Conservation (phyloP, 2,888 invertebrate genomes). For the Drosophila kambysellisi region DNA sequence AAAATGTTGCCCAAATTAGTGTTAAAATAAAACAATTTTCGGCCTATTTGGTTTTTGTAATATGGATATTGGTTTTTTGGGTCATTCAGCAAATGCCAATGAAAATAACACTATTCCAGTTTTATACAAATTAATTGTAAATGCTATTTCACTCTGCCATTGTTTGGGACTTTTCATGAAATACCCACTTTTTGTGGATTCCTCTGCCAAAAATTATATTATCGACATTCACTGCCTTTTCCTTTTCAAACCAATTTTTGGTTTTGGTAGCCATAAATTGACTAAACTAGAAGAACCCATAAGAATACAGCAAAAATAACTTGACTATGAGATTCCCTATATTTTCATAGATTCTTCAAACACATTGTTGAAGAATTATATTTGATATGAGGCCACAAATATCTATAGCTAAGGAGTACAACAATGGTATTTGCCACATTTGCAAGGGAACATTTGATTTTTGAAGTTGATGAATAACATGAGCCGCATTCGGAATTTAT, state of each 20-base stretch:
- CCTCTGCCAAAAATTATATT: background rate
- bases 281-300: background rate
- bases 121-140: constrained; percentile 27
- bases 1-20: constrained; percentile 67
- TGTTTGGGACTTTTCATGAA: constrained; percentile 4
- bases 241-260: background rate
- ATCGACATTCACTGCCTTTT: background rate
- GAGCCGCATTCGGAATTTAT: constrained; percentile 3
- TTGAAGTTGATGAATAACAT: background rate
- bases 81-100: constrained; percentile 49
- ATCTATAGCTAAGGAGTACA: background rate
- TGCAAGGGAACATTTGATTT: constrained; percentile 1
- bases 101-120: constrained; percentile 50
- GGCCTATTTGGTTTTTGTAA: constrained; percentile 54
- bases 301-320: background rate
- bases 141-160: background rate
- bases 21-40: constrained; percentile 74
- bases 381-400: background rate
- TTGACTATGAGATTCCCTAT: background rate
- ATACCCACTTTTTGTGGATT: background rate
- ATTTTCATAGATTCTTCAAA: background rate
- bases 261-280: background rate
- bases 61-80: constrained; percentile 52
- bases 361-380: background rate
- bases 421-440: background rate